Percentiles rank a stretch among this genome's conserved stretches.
phyloP scores from a whole-genome alignment of 2,888 invertebrate species.

The Hirtodrosophila confusa region DNA sequence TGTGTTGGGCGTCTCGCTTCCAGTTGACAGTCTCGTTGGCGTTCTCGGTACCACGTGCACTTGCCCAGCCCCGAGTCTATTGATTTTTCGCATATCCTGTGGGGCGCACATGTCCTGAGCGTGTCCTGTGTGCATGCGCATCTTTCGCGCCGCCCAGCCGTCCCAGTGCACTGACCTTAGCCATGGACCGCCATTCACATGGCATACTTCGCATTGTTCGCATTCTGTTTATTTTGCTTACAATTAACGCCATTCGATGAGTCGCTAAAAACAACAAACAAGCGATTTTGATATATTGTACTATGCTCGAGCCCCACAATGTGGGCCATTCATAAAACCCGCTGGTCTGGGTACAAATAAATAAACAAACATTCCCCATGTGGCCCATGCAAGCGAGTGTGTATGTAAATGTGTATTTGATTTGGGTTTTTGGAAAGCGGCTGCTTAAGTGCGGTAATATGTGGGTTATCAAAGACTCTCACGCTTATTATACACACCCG shows the following conservation, averaged over 20 bases:
- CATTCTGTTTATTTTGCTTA: slow-evolving; percentile 45
- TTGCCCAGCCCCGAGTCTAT: slow-evolving; percentile 55
- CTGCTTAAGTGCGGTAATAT: slow-evolving; percentile 33
- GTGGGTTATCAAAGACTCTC: slow-evolving; percentile 39
- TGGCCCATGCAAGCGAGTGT: slow-evolving; percentile 8
- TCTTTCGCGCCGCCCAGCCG: slow-evolving; percentile 11
- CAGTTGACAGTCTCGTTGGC: slow-evolving; percentile 15
- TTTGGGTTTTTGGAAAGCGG: slow-evolving; percentile 26
- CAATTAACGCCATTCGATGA: slow-evolving; percentile 57
- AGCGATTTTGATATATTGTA: slow-evolving; percentile 25
- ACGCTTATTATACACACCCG: slow-evolving; percentile 27
- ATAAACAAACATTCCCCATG: slow-evolving; percentile 28
- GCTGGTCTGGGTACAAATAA: slow-evolving; percentile 23
- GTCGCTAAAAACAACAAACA: slow-evolving; percentile 35
- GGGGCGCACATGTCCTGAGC: slow-evolving; percentile 32
- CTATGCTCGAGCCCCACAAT: slow-evolving; percentile 45
- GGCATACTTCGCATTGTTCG: slow-evolving; percentile 19
- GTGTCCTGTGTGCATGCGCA: slow-evolving; percentile 55
- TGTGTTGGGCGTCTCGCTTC: slow-evolving; percentile 5
- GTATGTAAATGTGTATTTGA: slow-evolving; percentile 19
- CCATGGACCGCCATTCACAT: slow-evolving; percentile 35
- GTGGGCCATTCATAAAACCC: slow-evolving; percentile 69
- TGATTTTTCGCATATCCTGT: slow-evolving; percentile 65
- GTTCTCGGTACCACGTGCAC: slow-evolving; percentile 46
- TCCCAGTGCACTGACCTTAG: slow-evolving; percentile 60